Conservation (phyloP, 2,797 vertebrate genomes). For the Enteromius afrohamiltoni region DNA sequence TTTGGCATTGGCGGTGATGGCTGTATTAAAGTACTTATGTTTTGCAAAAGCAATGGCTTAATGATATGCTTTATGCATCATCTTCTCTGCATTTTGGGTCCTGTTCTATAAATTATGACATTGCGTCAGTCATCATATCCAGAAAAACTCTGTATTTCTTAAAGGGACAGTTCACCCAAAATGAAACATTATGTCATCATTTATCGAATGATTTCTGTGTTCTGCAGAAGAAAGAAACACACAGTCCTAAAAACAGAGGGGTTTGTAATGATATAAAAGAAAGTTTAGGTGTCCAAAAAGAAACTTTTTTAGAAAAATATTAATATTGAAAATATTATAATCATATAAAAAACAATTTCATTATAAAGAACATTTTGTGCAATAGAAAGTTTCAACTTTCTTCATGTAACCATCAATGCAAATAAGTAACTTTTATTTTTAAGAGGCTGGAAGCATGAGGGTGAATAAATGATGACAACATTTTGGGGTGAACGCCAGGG, state of each 20-base stretch:
- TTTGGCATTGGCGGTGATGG: constrained; percentile 54
- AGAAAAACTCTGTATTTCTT: background rate
- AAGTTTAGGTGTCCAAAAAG: background rate
- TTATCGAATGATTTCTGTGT: background rate
- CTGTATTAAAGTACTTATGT: constrained; percentile 54
- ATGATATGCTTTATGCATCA: constrained; percentile 58
- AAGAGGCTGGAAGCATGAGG: background rate
- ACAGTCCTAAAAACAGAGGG: background rate
- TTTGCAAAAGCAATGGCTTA: constrained; percentile 54
- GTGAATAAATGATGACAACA: background rate
- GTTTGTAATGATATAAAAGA: background rate
- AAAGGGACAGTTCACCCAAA: constrained; percentile 3
- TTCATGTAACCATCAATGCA: background rate
- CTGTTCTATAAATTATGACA: constrained; percentile 30
- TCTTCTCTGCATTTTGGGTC: constrained; percentile 37
- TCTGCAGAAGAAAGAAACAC: background rate
- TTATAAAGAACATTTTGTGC: background rate
- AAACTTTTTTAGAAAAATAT: background rate
- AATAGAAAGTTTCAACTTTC: background rate
- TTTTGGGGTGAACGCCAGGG: background rate
- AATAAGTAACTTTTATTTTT: background rate
- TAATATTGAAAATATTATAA: background rate
- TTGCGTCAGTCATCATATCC: constrained; percentile 21
- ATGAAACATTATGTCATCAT: background rate
- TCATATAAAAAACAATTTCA: background rate